phyloP scores from a whole-genome alignment of 1,140 invertebrate genomes.

The Lamellibrachia luymesi region DNA sequence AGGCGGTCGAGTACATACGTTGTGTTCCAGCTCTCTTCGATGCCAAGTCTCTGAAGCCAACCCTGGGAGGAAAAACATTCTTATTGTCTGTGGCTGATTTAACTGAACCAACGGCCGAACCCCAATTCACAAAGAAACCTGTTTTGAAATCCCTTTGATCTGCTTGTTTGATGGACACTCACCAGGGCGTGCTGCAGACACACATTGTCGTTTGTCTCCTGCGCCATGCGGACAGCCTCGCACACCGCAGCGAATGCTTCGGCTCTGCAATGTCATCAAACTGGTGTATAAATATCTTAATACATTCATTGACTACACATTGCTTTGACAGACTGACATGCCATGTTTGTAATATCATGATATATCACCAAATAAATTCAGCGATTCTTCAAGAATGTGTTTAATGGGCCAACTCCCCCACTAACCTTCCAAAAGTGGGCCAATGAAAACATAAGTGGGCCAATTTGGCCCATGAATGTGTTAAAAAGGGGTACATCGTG shows the following conservation, averaged over 20 bases:
- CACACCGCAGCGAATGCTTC: constrained; percentile 76
- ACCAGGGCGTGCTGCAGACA: constrained; percentile 81
- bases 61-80: constrained; percentile 38
- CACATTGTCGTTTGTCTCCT: constrained; percentile 79
- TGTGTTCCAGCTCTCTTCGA: constrained; percentile 42
- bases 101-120: neutral
- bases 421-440: too few relatives aligned
- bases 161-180: constrained; percentile 14
- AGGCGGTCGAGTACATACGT: constrained; percentile 64
- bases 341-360: too few relatives aligned
- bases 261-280: constrained; percentile 60
- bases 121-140: too few relatives aligned
- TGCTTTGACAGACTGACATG: too few relatives aligned
- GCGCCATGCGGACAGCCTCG: constrained; percentile 83
- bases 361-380: too few relatives aligned
- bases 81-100: neutral
- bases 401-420: too few relatives aligned
- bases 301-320: neutral
- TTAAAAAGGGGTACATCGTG: too few relatives aligned
- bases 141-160: too few relatives aligned
- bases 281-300: neutral
- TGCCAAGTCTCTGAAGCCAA: constrained; percentile 54
- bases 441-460: too few relatives aligned
- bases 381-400: too few relatives aligned
- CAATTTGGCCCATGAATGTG: too few relatives aligned